Evolutionary conservation across 2,797 vertebrate genomes (phyloP), one percentile per base, ranked within the genome.

Genomic region (Tapirus indicus): DNA sequence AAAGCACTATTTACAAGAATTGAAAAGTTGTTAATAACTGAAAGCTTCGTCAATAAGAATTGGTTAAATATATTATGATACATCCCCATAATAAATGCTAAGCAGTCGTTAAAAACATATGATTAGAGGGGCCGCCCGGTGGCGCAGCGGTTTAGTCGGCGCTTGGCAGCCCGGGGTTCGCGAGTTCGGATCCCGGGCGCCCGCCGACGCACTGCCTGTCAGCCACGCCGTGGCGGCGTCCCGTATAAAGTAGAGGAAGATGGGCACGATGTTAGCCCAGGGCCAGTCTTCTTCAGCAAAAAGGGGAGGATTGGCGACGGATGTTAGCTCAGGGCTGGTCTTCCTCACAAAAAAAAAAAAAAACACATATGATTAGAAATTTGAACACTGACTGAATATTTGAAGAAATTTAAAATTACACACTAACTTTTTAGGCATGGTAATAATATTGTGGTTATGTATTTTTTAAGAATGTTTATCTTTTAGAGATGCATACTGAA

Each of bases 381-480:
- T 27, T 93, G 71, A 93, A 87, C 25, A 91, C 41, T 88, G 60
- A 84, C n/a, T 58, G 23, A 88, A 60, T 60, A 75, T 68, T 44
- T 86, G 44, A 83, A 92, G 35, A 78, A 83, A 92, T 13, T 56
- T 27, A 60, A 88, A 92, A 91, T 49, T 56, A 78, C 13, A 72
- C 49, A 60, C 25, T 72, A 88, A 72, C 68, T 23, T 75, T 82
- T 91, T 52, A 69, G 58, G 56, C 47, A 49, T 82, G 47, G 75
- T 75, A 80, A 83, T 32, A 64, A 8, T n/a, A 78, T 68, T 91
- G 20, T 56, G 44, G n/a, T 56, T 64, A 84, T n/a, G 10, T 72
- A 79, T 41, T 69, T 95, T 93, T 95, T 91, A 90, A 69, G 74
- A 54, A 27, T 60, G 41, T 68, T 83, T 77, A 78, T 49, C 77